A percentile compares a stretch with the other conserved stretches of the same genome.
Evolutionary conservation across 2,888 invertebrate genomes (phyloP).

Genomic region (Nephrocerus scutellatus): DNA sequence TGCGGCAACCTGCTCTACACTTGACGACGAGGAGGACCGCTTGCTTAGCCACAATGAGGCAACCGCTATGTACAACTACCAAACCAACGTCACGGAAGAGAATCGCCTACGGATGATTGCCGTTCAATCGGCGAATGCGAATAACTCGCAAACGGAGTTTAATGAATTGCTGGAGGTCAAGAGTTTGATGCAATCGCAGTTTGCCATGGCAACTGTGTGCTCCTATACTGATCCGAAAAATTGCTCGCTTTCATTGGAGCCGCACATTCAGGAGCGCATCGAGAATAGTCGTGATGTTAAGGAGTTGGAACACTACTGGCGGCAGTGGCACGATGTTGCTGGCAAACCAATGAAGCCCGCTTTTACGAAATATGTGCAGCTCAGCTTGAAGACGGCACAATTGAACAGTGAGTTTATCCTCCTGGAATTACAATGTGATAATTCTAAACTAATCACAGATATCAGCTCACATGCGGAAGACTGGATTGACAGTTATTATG

Average conservation of each 20-base stretch:
- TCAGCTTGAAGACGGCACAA: slow-evolving; percentile 63
- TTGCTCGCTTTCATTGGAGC: slow-evolving; percentile 65
- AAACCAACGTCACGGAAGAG: slow-evolving; percentile 66
- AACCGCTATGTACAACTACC: slow-evolving; percentile 62
- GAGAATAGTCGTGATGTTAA: slow-evolving; percentile 64
- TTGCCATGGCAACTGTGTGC: slow-evolving; percentile 70
- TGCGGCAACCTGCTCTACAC: too few species aligned
- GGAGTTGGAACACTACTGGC: slow-evolving; percentile 71
- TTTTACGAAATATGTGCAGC: slow-evolving; percentile 59
- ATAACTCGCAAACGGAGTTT: slow-evolving; percentile 54
- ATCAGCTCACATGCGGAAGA: slow-evolving; percentile 61
- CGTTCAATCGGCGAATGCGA: slow-evolving; percentile 32
- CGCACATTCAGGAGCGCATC: slow-evolving; percentile 56
- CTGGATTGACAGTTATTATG: slow-evolving; percentile 68
- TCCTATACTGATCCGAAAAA: slow-evolving; percentile 55
- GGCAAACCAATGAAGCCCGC: slow-evolving; percentile 57
- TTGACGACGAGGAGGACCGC: too few species aligned
- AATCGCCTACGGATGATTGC: slow-evolving; percentile 52
- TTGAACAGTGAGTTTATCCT: slow-evolving; percentile 54
- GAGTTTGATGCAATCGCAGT: slow-evolving; percentile 68
- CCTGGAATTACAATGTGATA: too few species aligned
- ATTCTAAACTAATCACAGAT: slow-evolving; percentile 50
- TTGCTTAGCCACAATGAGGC: too few species aligned
- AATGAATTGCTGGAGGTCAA: slow-evolving; percentile 56
- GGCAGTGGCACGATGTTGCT: slow-evolving; percentile 71